Evolutionary conservation across 2,888 invertebrate genomes (phyloP).

Genomic region (Aspidiotus destructor): DNA sequence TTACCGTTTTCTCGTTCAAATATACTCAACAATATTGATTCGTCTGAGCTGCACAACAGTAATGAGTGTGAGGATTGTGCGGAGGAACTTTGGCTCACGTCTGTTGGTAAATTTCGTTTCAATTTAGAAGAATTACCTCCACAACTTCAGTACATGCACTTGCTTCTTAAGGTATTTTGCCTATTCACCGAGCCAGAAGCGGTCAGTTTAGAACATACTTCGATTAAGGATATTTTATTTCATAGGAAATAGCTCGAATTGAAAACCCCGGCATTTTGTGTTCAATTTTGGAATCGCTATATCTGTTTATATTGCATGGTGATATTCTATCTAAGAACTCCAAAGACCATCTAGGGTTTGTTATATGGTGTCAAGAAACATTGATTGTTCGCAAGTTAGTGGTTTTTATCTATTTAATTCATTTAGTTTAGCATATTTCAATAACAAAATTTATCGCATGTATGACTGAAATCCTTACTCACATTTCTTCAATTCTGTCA

Average conservation of each 20-base stretch:
- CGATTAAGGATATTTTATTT: conserved; percentile 25
- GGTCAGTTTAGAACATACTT: not conserved
- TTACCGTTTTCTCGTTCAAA: conserved; percentile 23
- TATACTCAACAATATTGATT: conserved; percentile 25
- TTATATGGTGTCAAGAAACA: conserved; percentile 94
- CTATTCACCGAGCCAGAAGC: too few relatives aligned
- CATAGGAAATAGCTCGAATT: conserved; percentile 64
- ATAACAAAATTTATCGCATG: too few relatives aligned
- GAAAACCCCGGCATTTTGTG: conserved; percentile 87
- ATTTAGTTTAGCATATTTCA: too few relatives aligned
- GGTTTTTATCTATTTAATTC: conserved; percentile 1
- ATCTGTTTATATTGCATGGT: conserved; percentile 82
- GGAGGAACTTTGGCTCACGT: conserved; percentile 85
- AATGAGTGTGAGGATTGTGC: conserved; percentile 41
- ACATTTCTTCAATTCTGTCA: conserved; percentile 1
- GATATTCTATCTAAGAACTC: conserved; percentile 81
- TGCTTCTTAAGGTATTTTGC: conserved; percentile 16
- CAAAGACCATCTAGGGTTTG: conserved; percentile 80
- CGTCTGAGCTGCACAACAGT: conserved; percentile 17
- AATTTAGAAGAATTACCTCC: conserved; percentile 79
- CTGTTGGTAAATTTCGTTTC: conserved; percentile 86
- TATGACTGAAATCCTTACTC: not conserved
- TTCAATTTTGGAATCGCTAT: conserved; percentile 82
- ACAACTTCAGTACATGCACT: conserved; percentile 59
- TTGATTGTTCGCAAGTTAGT: conserved; percentile 79